These are phyloP conservation scores for Lamprologus sp. DNA, from an alignment of 2,113 vertebrate species.

Conservation along the genomic window DNA sequence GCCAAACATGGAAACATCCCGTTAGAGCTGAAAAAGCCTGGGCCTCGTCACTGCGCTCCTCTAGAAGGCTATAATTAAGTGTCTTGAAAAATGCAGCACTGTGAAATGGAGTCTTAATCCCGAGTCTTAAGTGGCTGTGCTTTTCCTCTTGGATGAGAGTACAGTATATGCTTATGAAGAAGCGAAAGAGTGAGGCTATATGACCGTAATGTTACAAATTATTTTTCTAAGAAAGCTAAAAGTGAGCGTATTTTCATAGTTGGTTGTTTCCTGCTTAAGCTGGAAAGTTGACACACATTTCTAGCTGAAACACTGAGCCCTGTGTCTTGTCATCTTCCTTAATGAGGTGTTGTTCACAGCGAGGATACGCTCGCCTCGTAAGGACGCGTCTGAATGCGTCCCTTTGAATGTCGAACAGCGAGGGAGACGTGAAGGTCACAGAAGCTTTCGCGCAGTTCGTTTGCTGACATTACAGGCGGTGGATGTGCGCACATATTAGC, in stretches of 20 bases:
- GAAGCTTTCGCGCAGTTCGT: background rate
- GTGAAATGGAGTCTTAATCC: slow-evolving; percentile 73
- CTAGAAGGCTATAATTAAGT: slow-evolving; percentile 78
- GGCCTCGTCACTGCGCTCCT: slow-evolving; percentile 64
- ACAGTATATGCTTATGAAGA: slow-evolving; percentile 19
- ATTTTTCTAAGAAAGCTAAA: background rate
- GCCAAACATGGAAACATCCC: slow-evolving; percentile 78
- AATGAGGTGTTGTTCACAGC: slow-evolving; percentile 18
- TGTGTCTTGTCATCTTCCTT: slow-evolving; percentile 29
- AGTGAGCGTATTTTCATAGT: background rate
- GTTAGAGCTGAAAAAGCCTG: slow-evolving; percentile 67
- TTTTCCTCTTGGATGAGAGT: slow-evolving; percentile 67
- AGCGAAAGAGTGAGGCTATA: background rate
- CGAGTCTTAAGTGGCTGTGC: slow-evolving; percentile 63
- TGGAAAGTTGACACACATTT: background rate
- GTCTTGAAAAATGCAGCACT: slow-evolving; percentile 77
- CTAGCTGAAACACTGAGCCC: slow-evolving; percentile 13
- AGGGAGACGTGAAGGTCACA: background rate
- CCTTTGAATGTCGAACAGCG: background rate
- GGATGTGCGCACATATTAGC: background rate
- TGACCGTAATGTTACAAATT: background rate
- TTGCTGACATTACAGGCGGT: background rate
- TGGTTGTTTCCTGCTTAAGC: background rate
- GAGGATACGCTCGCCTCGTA: background rate
- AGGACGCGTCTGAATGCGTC: background rate